A percentile compares a stretch with the other conserved stretches of the same genome.
Conservation (phyloP, 35 echinoderm and acorn worm species). For the Apostichopus parvimensis region DNA sequence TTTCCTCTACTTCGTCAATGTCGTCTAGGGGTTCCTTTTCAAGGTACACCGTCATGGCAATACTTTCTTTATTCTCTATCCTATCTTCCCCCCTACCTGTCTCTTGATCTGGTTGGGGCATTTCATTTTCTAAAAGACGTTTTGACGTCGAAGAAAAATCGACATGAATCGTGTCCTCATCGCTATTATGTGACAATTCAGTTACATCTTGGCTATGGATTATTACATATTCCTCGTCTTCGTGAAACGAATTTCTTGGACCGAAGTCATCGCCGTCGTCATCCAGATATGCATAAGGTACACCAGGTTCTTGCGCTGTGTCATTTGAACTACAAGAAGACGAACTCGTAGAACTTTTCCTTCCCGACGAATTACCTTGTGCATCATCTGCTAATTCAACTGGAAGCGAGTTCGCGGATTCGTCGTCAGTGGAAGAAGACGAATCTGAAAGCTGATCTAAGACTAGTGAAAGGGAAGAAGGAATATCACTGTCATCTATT, state of each 20-base stretch:
- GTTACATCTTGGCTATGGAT: not conserved
- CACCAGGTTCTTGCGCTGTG: constrained; percentile 41
- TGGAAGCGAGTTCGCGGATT: not conserved
- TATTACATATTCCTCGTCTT: not conserved
- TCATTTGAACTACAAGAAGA: constrained; percentile 39
- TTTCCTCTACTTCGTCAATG: not conserved
- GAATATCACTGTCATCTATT: not conserved
- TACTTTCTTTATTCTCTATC: not conserved
- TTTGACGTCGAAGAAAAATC: too few relatives aligned
- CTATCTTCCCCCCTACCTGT: not conserved
- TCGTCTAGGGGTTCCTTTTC: not conserved
- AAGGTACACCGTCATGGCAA: not conserved
- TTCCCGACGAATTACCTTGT: not conserved
- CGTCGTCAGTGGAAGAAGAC: not conserved
- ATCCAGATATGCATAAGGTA: not conserved
- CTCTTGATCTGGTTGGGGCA: not conserved
- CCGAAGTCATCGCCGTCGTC: not conserved
- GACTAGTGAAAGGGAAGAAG: not conserved
- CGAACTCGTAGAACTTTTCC: constrained; percentile 27
- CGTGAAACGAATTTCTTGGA: not conserved
- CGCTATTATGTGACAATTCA: not conserved
- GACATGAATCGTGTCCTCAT: not conserved
- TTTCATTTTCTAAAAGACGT: not conserved
- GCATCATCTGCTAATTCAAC: not conserved
- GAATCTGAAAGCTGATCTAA: not conserved